phyloP scores from a whole-genome alignment of 2,888 invertebrate species.

The Aphelenchoides bicaudatus region DNA sequence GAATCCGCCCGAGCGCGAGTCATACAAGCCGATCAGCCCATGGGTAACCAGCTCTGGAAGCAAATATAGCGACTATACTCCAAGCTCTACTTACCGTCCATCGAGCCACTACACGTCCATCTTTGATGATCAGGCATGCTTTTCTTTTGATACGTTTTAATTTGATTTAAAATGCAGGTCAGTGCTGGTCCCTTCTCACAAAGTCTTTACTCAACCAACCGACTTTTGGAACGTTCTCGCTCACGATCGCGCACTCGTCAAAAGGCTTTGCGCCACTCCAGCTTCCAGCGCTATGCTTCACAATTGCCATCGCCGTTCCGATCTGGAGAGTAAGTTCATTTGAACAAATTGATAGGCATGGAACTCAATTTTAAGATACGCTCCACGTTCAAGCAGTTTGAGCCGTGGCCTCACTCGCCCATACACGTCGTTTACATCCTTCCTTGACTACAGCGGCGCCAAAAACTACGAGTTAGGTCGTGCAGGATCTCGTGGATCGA shows the following conservation, averaged over 20 bases:
- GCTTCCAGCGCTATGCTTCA: constrained; percentile 37
- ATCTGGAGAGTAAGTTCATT: constrained; percentile 57
- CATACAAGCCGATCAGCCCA: constrained; percentile 53
- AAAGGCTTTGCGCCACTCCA: constrained; percentile 54
- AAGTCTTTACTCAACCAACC: constrained; percentile 54
- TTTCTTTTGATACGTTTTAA: too few relatives aligned
- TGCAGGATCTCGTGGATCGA: constrained; percentile 44
- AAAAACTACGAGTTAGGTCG: constrained; percentile 58
- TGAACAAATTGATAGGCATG: too few relatives aligned
- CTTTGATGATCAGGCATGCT: constrained; percentile 60
- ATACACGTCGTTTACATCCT: constrained; percentile 54
- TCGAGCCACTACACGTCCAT: constrained; percentile 51
- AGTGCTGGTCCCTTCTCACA: constrained; percentile 56
- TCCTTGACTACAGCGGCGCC: constrained; percentile 55
- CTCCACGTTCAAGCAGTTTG: constrained; percentile 49
- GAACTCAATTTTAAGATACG: too few relatives aligned
- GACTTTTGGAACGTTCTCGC: constrained; percentile 57
- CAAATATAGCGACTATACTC: constrained; percentile 58
- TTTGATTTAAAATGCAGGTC: too few relatives aligned
- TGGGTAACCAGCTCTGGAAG: constrained; percentile 39
- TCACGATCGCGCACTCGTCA: constrained; percentile 59
- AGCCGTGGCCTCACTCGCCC: constrained; percentile 52
- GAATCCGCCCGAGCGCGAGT: constrained; percentile 52
- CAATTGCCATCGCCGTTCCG: constrained; percentile 50
- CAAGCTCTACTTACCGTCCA: constrained; percentile 41